Evolutionary conservation across 2,888 invertebrate species (phyloP), one percentile per base, ranked within the genome.

Genomic region (Tubulanus polymorphus): DNA sequence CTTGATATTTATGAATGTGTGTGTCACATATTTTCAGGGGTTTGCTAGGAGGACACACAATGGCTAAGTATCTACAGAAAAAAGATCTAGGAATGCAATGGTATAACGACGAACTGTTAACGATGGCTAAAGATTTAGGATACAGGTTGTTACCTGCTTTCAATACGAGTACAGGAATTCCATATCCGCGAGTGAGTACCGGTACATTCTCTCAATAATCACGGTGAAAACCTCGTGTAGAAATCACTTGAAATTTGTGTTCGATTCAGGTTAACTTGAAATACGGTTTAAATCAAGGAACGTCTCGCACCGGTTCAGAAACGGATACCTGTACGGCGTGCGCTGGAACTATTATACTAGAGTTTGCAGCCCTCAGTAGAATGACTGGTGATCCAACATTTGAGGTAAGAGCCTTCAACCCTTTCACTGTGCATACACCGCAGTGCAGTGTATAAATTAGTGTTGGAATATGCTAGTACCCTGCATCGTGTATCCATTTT

Each of bases 111-210:
- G 91, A 97, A 80, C 82, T 97, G 59, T 82, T 97, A 25, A 83
- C 84, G 47, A 87, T 93, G 87, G 96, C 97, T 0, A 88, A 90
- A 75, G 94, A 99, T 76, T 83, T 97, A 53, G 97, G 94, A 2
- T 89, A 88, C 74, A 84, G 95, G 62, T 83, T 97, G 54, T 80
- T 99, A 59, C 97, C 97, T n/a, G 95, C 97, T 2, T 99, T 99
- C 79, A 96, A 97, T 79, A 95, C 97, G 0, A 88, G 93, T 2
- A 96, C 96, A 1, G 97, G 97, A 47, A 91, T 97, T 73, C 97
- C 97, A 10, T 92, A 93, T 80, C 91, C 95, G n/a, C 86, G 90
- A 79, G 93, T 95, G 73, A 64, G 73, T 63, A 6, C 15, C 12
- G n/a, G n/a, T n/a, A n/a, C n/a, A n/a, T n/a, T n/a, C n/a, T n/a